Evolutionary conservation across 2,888 invertebrate species (phyloP).

Genomic region (Anoncus sp.): DNA sequence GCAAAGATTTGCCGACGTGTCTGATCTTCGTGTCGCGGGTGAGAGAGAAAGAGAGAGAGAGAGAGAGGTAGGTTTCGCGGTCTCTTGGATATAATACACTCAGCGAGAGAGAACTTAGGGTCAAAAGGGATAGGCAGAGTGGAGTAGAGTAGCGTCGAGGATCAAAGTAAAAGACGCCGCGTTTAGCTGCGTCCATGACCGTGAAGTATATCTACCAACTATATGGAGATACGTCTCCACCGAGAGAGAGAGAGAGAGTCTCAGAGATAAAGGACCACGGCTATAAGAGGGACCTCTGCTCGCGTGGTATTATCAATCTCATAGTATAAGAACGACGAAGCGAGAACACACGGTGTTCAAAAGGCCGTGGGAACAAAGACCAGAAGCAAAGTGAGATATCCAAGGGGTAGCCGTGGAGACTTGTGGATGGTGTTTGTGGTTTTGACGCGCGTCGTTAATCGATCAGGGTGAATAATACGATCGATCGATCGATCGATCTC

Average conservation of each 20-base stretch:
- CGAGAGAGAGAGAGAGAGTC: no score
- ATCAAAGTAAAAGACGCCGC: conserved; percentile 62
- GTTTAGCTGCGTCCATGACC: conserved; percentile 17
- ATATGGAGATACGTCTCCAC: neutral
- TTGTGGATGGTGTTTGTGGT: conserved; percentile 8
- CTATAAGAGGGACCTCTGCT: conserved; percentile 11
- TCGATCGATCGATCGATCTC: conserved; percentile 47
- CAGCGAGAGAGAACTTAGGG: conserved; percentile 26
- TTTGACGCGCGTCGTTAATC: conserved; percentile 54
- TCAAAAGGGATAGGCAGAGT: conserved; percentile 53
- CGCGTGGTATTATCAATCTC: conserved; percentile 26
- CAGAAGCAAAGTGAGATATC: conserved; percentile 58
- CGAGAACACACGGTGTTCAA: conserved; percentile 6
- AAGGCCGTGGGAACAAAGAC: conserved; percentile 61
- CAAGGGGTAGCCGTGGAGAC: no score
- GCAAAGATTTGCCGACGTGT: conserved; percentile 63
- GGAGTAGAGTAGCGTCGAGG: conserved; percentile 47
- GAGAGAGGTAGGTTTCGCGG: neutral
- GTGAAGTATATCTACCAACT: neutral
- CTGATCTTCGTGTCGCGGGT: conserved; percentile 36
- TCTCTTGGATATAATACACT: conserved; percentile 29
- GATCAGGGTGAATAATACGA: conserved; percentile 39
- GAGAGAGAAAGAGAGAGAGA: conserved; percentile 9
- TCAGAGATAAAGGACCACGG: conserved; percentile 35
- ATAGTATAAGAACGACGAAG: conserved; percentile 24